These are phyloP conservation scores for Squalus acanthias DNA, from an alignment of 2,797 vertebrate species.

Conservation along the genomic window DNA sequence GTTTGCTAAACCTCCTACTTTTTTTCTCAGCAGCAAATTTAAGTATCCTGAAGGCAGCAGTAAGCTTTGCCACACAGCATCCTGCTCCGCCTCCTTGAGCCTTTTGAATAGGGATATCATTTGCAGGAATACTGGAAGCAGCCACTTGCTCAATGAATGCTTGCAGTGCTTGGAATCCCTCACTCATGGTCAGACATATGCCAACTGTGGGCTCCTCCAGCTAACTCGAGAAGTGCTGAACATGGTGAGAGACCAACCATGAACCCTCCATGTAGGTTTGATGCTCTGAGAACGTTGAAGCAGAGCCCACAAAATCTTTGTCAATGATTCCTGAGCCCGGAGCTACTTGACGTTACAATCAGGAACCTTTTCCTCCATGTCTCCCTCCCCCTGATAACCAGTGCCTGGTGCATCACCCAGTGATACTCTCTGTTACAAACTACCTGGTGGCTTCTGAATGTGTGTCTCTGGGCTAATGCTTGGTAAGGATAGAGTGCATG, in stretches of 20 bases:
- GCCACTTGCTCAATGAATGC: not conserved
- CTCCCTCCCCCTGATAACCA: not conserved
- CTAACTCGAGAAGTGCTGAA: not conserved
- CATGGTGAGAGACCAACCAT: not conserved
- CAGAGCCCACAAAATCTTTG: not conserved
- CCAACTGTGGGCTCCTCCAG: too few species aligned
- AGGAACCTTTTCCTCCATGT: not conserved
- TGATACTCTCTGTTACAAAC: not conserved
- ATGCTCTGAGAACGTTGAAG: not conserved
- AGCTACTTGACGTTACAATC: not conserved
- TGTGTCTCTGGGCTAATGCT: not conserved
- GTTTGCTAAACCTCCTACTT: not conserved
- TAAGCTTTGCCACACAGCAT: not conserved
- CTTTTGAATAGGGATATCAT: not conserved
- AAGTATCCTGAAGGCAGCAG: not conserved
- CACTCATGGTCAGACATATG: not conserved
- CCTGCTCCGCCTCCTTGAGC: not conserved
- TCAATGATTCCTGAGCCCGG: not conserved
- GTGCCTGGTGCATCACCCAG: not conserved
- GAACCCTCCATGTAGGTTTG: not conserved
- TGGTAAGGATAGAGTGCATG: not conserved
- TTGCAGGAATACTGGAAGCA: not conserved
- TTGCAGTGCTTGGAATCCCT: not conserved
- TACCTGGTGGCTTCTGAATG: not conserved
- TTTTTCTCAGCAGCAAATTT: not conserved